Percentiles rank a stretch among this genome's conserved stretches.
These are phyloP conservation scores for Athalia circularis DNA, from an alignment of 2,888 invertebrate species.

Conservation along the genomic window DNA sequence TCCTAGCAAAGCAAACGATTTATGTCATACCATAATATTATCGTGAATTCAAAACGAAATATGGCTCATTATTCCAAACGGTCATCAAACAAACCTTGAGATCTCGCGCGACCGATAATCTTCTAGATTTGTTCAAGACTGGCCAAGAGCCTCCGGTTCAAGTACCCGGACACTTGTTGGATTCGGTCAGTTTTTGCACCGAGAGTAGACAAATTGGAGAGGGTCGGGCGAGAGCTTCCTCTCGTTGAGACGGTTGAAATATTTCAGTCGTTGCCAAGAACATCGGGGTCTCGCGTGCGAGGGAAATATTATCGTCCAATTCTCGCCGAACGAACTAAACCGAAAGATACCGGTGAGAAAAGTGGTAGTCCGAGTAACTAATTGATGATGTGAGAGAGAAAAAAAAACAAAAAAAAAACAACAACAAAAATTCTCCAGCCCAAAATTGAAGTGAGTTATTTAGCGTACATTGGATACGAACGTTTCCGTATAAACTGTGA, in stretches of 20 bases:
- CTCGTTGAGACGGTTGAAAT: conserved; percentile 21
- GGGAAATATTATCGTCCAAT: background rate
- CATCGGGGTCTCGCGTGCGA: conserved; percentile 5
- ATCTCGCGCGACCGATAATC: background rate
- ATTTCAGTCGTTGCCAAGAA: conserved; percentile 32
- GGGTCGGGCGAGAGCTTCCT: conserved; percentile 1
- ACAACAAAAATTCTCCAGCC: no score
- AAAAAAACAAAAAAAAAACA: no score
- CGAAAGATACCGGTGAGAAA: background rate
- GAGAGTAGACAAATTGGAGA: conserved; percentile 22
- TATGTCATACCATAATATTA: background rate
- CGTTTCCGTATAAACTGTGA: no score
- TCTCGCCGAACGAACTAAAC: background rate
- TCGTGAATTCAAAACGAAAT: background rate
- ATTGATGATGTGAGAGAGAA: background rate
- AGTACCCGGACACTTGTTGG: conserved; percentile 36
- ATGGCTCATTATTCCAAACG: no score
- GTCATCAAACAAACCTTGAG: background rate
- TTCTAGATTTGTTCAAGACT: no score
- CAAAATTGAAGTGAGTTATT: background rate
- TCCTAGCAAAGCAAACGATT: no score
- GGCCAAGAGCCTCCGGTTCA: background rate
- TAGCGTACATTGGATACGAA: no score
- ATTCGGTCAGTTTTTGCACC: conserved; percentile 33
- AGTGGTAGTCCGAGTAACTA: background rate